These are phyloP conservation scores for Polyergus mexicanus DNA, from an alignment of 1,140 invertebrate species.

Conservation along the genomic window DNA sequence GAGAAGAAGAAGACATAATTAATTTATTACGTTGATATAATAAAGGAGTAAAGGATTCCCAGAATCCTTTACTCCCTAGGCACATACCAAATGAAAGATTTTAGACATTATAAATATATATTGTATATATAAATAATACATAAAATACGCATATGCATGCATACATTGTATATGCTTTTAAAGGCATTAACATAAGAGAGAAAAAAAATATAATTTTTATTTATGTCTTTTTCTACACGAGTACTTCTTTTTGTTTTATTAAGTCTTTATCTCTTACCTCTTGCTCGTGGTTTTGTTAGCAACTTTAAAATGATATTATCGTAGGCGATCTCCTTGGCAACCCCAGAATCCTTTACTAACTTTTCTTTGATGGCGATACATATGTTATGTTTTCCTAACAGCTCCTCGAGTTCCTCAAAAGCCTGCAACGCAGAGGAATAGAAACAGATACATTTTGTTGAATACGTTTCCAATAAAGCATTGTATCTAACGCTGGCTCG, in stretches of 20 bases:
- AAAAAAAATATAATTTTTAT: background rate
- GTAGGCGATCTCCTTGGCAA: constrained; percentile 94
- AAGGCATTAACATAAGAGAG: background rate
- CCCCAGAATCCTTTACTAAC: constrained; percentile 97
- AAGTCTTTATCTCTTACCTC: constrained; percentile 89
- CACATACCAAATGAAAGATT: background rate
- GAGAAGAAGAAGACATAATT: background rate
- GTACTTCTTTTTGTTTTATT: background rate
- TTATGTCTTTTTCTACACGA: background rate
- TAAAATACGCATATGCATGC: background rate
- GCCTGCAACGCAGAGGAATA: constrained; percentile 89
- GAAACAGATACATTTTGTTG: constrained; percentile 32
- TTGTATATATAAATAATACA: background rate
- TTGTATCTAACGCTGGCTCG: constrained; percentile 22
- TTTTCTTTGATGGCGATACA: constrained; percentile 98
- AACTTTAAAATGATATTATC: constrained; percentile 95
- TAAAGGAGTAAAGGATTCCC: no score
- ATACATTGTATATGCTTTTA: background rate
- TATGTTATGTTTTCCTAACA: constrained; percentile 93
- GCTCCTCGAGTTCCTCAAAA: constrained; percentile 96
- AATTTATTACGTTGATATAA: background rate
- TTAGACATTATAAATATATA: background rate
- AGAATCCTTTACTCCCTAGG: background rate
- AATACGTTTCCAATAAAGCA: constrained; percentile 27
- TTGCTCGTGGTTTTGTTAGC: constrained; percentile 93